Evolutionary conservation across 2,888 invertebrate species (phyloP).

Genomic region (Apamea sordens): DNA sequence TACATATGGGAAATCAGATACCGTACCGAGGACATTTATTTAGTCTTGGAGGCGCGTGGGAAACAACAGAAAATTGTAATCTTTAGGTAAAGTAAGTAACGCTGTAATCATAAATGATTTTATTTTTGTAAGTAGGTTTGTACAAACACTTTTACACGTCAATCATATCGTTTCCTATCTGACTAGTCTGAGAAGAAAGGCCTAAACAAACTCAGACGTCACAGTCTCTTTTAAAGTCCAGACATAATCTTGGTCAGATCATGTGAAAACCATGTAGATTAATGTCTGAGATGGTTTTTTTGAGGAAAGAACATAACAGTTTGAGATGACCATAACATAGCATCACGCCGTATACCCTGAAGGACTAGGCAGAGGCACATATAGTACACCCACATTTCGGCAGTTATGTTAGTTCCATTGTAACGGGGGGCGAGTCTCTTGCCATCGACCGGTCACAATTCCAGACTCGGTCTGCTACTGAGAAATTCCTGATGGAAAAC

Average conservation of each 20-base stretch:
- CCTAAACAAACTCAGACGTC: too few species aligned
- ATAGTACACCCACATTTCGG: background rate
- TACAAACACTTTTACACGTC: too few species aligned
- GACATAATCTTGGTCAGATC: too few species aligned
- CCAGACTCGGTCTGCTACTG: background rate
- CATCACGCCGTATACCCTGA: background rate
- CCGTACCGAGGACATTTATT: slow-evolving; percentile 45
- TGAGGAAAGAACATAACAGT: too few species aligned
- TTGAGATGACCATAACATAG: too few species aligned
- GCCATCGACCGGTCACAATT: background rate
- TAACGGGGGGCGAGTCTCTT: background rate
- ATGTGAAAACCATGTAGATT: too few species aligned
- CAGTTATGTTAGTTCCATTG: background rate
- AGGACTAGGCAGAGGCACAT: background rate
- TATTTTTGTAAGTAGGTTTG: too few species aligned
- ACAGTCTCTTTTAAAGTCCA: too few species aligned
- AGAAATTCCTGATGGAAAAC: background rate
- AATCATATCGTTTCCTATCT: too few species aligned
- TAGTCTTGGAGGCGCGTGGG: slow-evolving; percentile 80
- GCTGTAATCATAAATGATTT: slow-evolving; percentile 11
- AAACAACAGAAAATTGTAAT: slow-evolving; percentile 74
- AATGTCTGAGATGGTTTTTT: too few species aligned
- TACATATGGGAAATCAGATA: slow-evolving; percentile 76
- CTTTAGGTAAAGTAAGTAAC: slow-evolving; percentile 69
- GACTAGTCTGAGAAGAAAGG: too few species aligned